A percentile compares a stretch with the other conserved stretches of the same genome.
phyloP scores from a whole-genome alignment of 2,113 vertebrate species.

The Lepus americanus region DNA sequence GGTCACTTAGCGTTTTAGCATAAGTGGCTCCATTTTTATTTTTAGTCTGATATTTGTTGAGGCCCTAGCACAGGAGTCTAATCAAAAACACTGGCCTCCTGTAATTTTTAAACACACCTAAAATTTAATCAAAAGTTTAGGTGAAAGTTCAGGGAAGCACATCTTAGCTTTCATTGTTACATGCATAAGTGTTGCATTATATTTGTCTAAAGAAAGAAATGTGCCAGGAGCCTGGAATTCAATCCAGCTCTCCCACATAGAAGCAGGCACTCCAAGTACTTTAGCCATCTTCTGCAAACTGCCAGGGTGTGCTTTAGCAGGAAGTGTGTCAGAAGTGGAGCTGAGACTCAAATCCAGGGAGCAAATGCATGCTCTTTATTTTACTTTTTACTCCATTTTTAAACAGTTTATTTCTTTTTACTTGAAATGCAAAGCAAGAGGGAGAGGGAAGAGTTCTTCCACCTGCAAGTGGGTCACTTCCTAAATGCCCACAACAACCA shows the following conservation, averaged over 20 bases:
- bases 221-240: not conserved
- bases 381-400: too few species aligned
- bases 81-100: not conserved
- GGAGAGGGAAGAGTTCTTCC: too few species aligned
- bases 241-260: not conserved
- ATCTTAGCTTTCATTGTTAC: not conserved
- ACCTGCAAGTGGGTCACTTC: too few species aligned
- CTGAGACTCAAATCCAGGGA: too few species aligned
- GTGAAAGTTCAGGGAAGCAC: not conserved
- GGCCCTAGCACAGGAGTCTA: not conserved
- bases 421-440: too few species aligned
- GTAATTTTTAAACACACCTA: not conserved
- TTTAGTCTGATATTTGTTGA: not conserved
- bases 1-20: not conserved
- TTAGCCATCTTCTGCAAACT: too few species aligned
- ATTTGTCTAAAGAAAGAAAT: conserved; percentile 25
- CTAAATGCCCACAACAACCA: too few species aligned
- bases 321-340: too few species aligned
- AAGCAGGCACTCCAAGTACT: not conserved
- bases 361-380: too few species aligned
- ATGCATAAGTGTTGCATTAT: not conserved
- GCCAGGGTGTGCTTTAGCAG: too few species aligned
- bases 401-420: too few species aligned
- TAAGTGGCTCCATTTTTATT: not conserved
- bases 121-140: conserved; percentile 42